These are phyloP conservation scores for Eumacrocentrus americanus DNA, from an alignment of 2,888 invertebrate genomes.

Conservation along the genomic window DNA sequence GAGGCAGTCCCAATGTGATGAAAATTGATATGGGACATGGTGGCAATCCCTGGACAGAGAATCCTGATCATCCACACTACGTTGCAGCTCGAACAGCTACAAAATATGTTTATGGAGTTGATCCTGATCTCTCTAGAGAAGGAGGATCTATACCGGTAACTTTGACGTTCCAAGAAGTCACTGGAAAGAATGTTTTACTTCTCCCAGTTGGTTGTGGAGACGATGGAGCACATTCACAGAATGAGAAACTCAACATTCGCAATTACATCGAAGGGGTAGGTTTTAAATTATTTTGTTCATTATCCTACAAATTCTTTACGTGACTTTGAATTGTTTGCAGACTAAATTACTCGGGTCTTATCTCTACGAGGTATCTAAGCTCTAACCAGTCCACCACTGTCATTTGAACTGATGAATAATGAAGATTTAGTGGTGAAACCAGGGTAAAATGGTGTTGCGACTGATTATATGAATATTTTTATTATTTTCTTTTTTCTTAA, in stretches of 20 bases:
- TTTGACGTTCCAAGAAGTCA: constrained; percentile 88
- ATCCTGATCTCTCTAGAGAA: constrained; percentile 94
- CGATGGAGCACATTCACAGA: constrained; percentile 98
- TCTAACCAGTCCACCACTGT: constrained; percentile 46
- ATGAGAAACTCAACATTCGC: constrained; percentile 91
- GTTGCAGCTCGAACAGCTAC: constrained; percentile 84
- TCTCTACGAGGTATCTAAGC: constrained; percentile 76
- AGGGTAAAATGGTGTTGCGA: neutral
- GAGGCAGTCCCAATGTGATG: constrained; percentile 87
- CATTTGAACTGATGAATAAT: neutral
- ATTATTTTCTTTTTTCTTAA: constrained; percentile 1
- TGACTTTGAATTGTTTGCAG: constrained; percentile 65
- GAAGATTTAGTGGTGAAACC: constrained; percentile 16
- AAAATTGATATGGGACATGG: constrained; percentile 73
- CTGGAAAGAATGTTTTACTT: constrained; percentile 90
- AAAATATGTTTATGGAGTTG: constrained; percentile 83
- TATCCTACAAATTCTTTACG: constrained; percentile 4
- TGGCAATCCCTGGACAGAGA: constrained; percentile 91
- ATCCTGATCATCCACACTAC: constrained; percentile 92
- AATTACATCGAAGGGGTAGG: constrained; percentile 95
- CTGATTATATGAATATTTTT: constrained; percentile 1
- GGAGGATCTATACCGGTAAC: constrained; percentile 98
- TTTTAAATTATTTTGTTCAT: constrained; percentile 34
- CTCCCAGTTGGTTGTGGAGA: constrained; percentile 94
- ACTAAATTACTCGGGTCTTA: constrained; percentile 92